Evolutionary conservation across 1,140 invertebrate genomes (phyloP), one percentile per base, ranked within the genome.

Genomic region (Dryas iulia): DNA sequence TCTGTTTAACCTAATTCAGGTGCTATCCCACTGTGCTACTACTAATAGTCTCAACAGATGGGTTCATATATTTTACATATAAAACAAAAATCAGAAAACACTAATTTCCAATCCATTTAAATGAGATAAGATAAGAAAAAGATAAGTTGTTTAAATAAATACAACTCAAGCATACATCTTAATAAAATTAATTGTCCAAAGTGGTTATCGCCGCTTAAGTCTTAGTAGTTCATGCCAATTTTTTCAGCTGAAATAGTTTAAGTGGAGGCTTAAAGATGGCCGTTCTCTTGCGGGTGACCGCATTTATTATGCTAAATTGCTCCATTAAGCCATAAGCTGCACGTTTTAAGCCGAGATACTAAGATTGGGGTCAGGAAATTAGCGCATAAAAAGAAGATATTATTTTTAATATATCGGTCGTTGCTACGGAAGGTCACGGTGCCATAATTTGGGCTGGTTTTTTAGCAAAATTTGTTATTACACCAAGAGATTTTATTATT

Each of bases 281-380:
- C 59, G 58, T 69, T 58, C 68, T 66, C 64, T 73, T 69, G 63
- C 60, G 62, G 72, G 59, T 62, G 71, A 71, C 68, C 68, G 74
- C 79, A 77, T 84, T 84, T 72, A 84, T 84, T 82, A 76, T 77
- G 70, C 73, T 78, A 81, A 81, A 84, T 78, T 79, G 77, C 76
- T 74, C 78, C 72, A 84, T 84, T 84, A 84, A 84, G 77, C 72
- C 76, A 73, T 81, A 83, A 82, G 76, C 78, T 69, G 72, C 69
- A 71, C 71, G 80, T 76, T 81, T 75, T 80, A 75, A 70, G 73
- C 74, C 73, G 59, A 76, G 72, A 72, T 68, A 74, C 73, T 71
- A 33, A 63, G 64, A 72, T 71, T 64, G 68, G 64, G 74, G 74
- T 73, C 71, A 61, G 53, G 56, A 69, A 71, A 71, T 71, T 71